Conservation (phyloP, 2,888 invertebrate genomes). For the Ceramica pisi region DNA sequence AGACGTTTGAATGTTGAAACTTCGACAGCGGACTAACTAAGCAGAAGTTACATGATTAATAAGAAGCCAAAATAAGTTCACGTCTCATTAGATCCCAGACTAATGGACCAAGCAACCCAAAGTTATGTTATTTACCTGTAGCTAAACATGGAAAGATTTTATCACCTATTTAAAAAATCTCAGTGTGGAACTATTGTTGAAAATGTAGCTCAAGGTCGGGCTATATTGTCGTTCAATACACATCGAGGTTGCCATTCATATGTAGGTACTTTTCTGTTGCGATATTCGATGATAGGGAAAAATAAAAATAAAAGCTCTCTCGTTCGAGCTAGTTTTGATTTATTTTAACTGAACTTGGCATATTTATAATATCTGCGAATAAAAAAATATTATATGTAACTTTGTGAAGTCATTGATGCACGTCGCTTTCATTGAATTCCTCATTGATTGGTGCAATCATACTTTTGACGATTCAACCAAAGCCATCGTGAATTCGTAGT, state of each 20-base stretch:
- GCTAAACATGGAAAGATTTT: neutral
- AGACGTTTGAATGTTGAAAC: neutral
- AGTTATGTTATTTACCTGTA: neutral
- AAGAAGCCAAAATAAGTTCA: slow-evolving; percentile 13
- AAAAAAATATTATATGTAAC: neutral
- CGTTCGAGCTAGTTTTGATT: too few species aligned
- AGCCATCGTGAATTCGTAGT: too few species aligned
- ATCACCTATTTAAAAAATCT: neutral
- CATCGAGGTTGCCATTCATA: too few species aligned
- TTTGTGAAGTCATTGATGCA: neutral
- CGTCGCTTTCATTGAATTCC: neutral
- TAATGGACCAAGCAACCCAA: slow-evolving; percentile 8
- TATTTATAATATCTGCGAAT: neutral
- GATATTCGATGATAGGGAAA: neutral
- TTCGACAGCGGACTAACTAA: neutral
- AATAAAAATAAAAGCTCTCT: neutral
- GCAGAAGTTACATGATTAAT: slow-evolving; percentile 24
- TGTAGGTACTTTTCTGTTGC: neutral
- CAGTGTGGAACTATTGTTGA: neutral
- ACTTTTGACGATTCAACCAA: neutral
- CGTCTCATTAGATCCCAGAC: slow-evolving; percentile 11
- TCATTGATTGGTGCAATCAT: neutral
- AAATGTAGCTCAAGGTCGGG: slow-evolving; percentile 7
- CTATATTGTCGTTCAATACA: neutral
- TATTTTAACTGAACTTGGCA: too few species aligned